Base-by-base conservation (phyloP, 2,888 invertebrate genomes). In the Dryobota labecula region DNA sequence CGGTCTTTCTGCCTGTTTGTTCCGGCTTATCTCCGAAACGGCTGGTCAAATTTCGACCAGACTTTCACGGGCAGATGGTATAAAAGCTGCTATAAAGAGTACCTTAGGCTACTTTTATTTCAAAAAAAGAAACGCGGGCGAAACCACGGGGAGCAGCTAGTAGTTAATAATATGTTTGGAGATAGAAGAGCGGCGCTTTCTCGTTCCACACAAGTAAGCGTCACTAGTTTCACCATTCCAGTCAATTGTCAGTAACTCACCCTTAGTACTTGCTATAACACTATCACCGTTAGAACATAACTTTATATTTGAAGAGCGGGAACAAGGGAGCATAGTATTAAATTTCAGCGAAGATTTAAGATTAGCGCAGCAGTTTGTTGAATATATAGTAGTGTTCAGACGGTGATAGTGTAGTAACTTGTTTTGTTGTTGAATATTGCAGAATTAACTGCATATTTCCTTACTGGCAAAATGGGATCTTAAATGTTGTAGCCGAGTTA, bases 281-380 rank as follows among this genome's bases (percentile, higher is more conserved):
- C 78, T 82, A 36, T 61, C 36, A 2, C 24, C 27, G 47, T 74
- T 38, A 58, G 58, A 58, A 74, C 65, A 74, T 62, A 83, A 54
- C 84, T 74, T 83, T 80, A 79, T 54, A 65, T 83, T 79, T 83
- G 81, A 84, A 68, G 53, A 68, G 56, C 45, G 66, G 43, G 73
- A 71, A 66, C 73, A 62, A 58, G 45, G 30, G 20, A 56, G 53
- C 60, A 41, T 45, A 51, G 84, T 80, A 69, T 84, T 80, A 83
- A 80, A 80, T 80, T 83, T 80, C 61, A 67, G 76, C 8, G 62
- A 66, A 84, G 84, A 80, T 80, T 83, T 80, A 80, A 63, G 79
- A 83, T 84, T 75, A 80, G 53, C 61, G 38, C 68, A 27, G 65
- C 45, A 69, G 43, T 84, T 62, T 69, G 62, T 62, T 60, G 84